Base-by-base conservation (phyloP, 2,113 vertebrate genomes). In the Corythornis madagascariensis region DNA sequence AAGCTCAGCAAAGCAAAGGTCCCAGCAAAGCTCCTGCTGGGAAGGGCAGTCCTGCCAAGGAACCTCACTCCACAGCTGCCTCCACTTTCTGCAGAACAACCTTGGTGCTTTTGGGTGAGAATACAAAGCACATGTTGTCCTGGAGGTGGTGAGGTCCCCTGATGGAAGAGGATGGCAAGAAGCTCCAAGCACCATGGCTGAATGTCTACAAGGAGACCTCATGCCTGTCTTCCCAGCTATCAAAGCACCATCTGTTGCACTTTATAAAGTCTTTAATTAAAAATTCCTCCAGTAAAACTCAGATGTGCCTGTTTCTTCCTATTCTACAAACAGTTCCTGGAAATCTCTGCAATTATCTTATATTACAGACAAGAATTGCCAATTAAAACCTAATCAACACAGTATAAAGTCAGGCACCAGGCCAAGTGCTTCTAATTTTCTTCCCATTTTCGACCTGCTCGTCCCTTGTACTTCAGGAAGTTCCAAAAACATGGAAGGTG, bases 321-420 rank as follows among this genome's bases (percentile, higher is more conserved):
- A 61, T 71, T 89, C 87, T 65, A 89, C 89, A 93, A 89, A 90
- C 74, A 70, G 60, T 74, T 91, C 90, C 88, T 91, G 73, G 76
- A 92, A 89, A 92, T 89, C 89, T 94, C 92, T 83, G 73, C 90
- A 91, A 95, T 97, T 94, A 95, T 88, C 94, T 94, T 90, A 63
- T 80, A 95, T 95, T 90, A 83, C 93, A 96, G 92, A 87, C 93
- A 93, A 92, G 96, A 94, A 96, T 47, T 93, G 88, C 88, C 93
- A 95, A 96, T 96, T 95, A 96, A 95, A 97, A 90, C 73, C 75
- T 84, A 94, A 94, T 92, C 89, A 94, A 85, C 87, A 56, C 88
- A 64, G 72, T 67, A 79, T 64, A 93, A 96, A 93, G 65, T 63
- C 83, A 95, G 95, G 94, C 93, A 61, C 10, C 31, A 66, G 87